phyloP scores from a whole-genome alignment of 1,140 invertebrate species.

The Lamellibrachia luymesi region DNA sequence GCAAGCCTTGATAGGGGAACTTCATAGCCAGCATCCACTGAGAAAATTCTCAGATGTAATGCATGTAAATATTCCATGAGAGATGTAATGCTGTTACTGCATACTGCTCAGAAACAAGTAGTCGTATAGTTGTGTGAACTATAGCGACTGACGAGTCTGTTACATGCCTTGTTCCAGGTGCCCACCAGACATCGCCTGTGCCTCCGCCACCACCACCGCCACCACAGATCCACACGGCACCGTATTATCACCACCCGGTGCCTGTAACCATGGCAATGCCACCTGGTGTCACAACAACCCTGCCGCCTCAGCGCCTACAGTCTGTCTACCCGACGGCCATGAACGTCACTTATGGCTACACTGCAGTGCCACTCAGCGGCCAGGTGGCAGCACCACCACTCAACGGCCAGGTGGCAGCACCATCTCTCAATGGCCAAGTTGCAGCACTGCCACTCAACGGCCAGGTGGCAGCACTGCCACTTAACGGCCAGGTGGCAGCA shows the following conservation, averaged over 20 bases:
- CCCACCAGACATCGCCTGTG: neutral
- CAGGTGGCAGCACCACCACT: neutral
- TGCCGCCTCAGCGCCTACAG: neutral
- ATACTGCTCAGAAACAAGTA: neutral
- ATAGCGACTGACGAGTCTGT: neutral
- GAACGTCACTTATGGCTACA: neutral
- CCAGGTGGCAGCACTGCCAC: neutral
- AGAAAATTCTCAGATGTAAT: too few relatives aligned
- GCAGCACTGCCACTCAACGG: neutral
- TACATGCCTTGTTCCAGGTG: neutral
- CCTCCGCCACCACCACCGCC: constrained; percentile 8
- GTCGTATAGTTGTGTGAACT: neutral
- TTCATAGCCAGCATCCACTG: too few relatives aligned
- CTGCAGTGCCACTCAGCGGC: neutral
- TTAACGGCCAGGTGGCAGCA: neutral
- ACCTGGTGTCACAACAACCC: neutral
- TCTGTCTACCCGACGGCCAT: neutral
- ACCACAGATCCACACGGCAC: neutral
- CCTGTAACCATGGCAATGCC: neutral
- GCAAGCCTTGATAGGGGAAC: too few relatives aligned
- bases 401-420: neutral
- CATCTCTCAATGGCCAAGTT: neutral
- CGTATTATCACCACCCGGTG: neutral
- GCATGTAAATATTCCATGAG: neutral
- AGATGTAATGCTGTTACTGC: too few relatives aligned